These are phyloP conservation scores for Xenentodon cancila DNA, from an alignment of 2,797 vertebrate genomes.

Conservation along the genomic window DNA sequence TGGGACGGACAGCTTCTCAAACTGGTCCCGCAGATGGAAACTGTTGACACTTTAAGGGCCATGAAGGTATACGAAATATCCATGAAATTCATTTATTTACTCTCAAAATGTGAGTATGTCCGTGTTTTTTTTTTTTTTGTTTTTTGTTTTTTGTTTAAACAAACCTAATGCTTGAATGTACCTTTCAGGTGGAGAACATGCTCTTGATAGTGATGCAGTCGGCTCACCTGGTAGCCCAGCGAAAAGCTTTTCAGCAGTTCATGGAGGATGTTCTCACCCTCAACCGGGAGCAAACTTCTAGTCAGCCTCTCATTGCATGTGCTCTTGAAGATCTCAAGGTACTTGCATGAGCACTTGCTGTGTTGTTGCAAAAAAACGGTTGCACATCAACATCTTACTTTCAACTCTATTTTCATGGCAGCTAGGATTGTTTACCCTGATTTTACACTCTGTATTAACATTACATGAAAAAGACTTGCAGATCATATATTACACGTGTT, in stretches of 20 bases:
- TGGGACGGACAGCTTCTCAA: conserved; percentile 90
- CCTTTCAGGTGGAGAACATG: conserved; percentile 89
- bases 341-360: conserved; percentile 23
- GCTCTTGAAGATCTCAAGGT: conserved; percentile 97
- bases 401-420: conserved; percentile 20
- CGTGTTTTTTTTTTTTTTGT: no score
- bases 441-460: conserved; percentile 11
- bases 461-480: not conserved
- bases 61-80: conserved; percentile 86
- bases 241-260: conserved; percentile 94
- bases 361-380: conserved; percentile 12
- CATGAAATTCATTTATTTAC: no score
- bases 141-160: no score
- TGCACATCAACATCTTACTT: conserved; percentile 37
- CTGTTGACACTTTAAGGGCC: conserved; percentile 89
- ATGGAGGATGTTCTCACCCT: conserved; percentile 91
- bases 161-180: conserved; percentile 1
- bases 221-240: conserved; percentile 89
- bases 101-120: not conserved
- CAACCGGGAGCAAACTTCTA: conserved; percentile 96
- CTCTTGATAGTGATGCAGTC: conserved; percentile 96
- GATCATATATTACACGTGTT: conserved; percentile 4
- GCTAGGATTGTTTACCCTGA: conserved; percentile 2
- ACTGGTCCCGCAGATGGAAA: conserved; percentile 94
- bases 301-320: conserved; percentile 92